Evolutionary conservation across 2,797 vertebrate species (phyloP).

Genomic region (Clarias platycephalus): DNA sequence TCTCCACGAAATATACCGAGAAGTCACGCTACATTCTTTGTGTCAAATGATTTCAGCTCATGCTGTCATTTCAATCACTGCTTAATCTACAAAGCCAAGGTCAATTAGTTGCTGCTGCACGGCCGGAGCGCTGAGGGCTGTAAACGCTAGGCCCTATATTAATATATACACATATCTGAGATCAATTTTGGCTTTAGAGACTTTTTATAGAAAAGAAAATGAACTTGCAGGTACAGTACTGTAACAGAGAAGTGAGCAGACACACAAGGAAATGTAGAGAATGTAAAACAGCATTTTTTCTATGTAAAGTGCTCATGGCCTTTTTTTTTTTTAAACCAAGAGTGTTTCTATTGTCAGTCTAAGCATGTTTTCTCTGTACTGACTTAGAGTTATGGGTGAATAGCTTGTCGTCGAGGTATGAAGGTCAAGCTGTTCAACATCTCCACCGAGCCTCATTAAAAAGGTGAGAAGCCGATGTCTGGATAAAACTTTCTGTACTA

Average conservation of each 20-base stretch:
- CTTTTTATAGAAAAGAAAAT: not conserved
- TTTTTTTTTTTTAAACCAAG: not conserved
- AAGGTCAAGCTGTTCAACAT: constrained; percentile 49
- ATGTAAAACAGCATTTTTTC: not conserved
- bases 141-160: not conserved
- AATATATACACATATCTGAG: constrained; percentile 29
- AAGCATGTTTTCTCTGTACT: constrained; percentile 23
- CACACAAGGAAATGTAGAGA: not conserved
- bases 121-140: not conserved
- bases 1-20: not conserved
- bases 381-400: constrained; percentile 11
- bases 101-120: constrained; percentile 13
- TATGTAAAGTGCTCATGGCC: not conserved
- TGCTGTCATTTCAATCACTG: constrained; percentile 24
- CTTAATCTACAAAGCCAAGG: constrained; percentile 32
- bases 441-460: constrained; percentile 38
- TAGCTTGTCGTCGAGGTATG: constrained; percentile 13
- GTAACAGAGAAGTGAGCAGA: not conserved
- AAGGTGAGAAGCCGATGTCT: constrained; percentile 35
- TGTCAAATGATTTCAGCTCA: constrained; percentile 5
- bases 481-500: constrained; percentile 9
- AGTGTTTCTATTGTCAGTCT: constrained; percentile 22
- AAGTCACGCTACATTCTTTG: constrained; percentile 5
- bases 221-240: not conserved
- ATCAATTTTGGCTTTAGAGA: constrained; percentile 6